Evolutionary conservation across 2,113 vertebrate genomes (phyloP).

Genomic region (Ramphastos sulfuratus): DNA sequence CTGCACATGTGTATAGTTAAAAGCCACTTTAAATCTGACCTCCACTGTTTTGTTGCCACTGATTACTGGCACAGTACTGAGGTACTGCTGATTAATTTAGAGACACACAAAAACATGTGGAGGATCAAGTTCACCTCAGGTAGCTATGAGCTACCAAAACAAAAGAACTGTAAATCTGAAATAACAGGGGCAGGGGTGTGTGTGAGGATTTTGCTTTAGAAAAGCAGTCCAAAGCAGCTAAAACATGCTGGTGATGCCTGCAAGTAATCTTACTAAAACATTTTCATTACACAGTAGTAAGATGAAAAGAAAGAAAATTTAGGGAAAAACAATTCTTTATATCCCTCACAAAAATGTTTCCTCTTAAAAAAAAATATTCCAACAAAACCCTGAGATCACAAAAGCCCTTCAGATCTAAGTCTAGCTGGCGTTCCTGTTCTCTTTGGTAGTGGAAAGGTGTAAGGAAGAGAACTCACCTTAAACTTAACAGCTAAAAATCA

Average conservation of each 20-base stretch:
- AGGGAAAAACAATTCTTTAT: neutral
- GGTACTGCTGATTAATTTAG: neutral
- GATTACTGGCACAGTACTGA: neutral
- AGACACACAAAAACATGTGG: neutral
- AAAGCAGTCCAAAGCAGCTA: neutral
- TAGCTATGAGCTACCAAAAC: neutral
- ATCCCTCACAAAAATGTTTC: neutral
- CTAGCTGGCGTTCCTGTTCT: neutral
- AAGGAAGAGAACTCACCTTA: neutral
- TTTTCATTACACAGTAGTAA: neutral
- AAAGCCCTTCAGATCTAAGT: neutral
- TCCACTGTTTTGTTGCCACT: neutral
- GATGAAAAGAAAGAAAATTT: neutral
- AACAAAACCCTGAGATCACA: neutral
- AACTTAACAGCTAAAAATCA: neutral
- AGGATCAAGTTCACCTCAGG: neutral
- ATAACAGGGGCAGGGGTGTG: neutral
- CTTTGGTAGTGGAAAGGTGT: neutral
- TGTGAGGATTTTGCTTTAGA: neutral
- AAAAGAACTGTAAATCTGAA: neutral
- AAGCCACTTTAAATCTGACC: neutral
- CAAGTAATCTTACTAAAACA: neutral
- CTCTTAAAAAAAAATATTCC: neutral
- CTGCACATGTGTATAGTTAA: accelerated
- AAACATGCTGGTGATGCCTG: neutral